Base-by-base conservation (phyloP, 2,113 vertebrate species). In the Lucifuga dentata region DNA sequence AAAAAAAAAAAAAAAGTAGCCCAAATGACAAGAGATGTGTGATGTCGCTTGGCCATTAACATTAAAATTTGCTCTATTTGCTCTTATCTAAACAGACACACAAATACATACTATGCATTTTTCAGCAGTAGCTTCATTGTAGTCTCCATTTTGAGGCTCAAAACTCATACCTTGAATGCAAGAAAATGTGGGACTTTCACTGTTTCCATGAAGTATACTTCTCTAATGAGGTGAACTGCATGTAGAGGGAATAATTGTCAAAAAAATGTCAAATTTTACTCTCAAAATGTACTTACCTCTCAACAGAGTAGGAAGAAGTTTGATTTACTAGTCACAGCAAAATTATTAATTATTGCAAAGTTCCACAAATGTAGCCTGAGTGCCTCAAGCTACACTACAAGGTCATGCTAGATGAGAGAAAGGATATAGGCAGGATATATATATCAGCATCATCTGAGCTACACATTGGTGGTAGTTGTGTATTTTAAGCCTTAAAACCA, bases 211-310 rank as follows among this genome's bases (percentile, higher is more conserved):
- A 29, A 29, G 7, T 50, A 44, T 33, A 11, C 17, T 1, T 19
- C 38, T 44, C 13, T 50, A 49, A 56, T 64, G 32, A 43, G 55
- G 32, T 48, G 49, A 43, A 62, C 41, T 65, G n/a, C 33, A 67
- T 39, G 40, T 57, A 16, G 50, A 65, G 36, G 38, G 67, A 53
- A 75, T 76, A 38, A 41, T 64, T 72, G 71, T 72, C 71, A 83
- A 10, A 68, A 10, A 68, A 32, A 35, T 58, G 62, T 76, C 48
- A 60, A 17, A 51, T 51, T 48, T 41, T 19, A 64, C 41, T 46
- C 48, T 46, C 44, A 49, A 48, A 20, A 49, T 36, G 36, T 67
- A 11, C n/a, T 61, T 56, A 50, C 59, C 38, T 20, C 19, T 65
- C 6, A 32, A 19, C 17, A 38, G 35, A 48, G 50, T 9, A 15